phyloP scores from a whole-genome alignment of 2,888 invertebrate species.

The Conomelus anceps region DNA sequence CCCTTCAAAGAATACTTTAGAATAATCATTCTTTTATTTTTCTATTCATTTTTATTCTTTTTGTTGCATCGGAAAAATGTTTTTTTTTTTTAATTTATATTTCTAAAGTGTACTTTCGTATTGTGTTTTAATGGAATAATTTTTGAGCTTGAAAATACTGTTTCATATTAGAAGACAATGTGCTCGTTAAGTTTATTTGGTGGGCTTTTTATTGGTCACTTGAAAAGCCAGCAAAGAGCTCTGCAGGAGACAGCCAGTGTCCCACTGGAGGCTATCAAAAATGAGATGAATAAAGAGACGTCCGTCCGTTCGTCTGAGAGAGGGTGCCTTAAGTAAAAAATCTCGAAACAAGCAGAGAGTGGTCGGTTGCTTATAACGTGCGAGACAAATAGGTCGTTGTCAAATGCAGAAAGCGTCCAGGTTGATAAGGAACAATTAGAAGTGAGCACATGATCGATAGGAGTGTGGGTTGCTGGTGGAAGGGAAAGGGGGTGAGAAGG shows the following conservation, averaged over 20 bases:
- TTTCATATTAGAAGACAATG: background rate
- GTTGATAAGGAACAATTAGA: slow-evolving; percentile 14
- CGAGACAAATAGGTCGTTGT: slow-evolving; percentile 3
- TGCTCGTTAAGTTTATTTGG: background rate
- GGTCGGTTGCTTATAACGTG: background rate
- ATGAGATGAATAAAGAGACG: background rate
- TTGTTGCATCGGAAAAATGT: too few species aligned
- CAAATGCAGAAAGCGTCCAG: slow-evolving; percentile 15
- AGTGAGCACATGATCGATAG: background rate
- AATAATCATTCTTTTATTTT: too few species aligned
- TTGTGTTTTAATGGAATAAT: too few species aligned
- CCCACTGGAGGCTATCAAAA: background rate
- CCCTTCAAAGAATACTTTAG: too few species aligned
- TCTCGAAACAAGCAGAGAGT: background rate
- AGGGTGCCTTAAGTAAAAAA: background rate
- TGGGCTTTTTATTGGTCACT: background rate
- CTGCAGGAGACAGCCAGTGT: background rate
- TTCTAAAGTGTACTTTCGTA: too few species aligned
- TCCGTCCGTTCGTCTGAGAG: background rate
- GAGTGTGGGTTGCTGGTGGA: background rate
- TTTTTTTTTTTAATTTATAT: too few species aligned
- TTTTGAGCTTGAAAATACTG: too few species aligned
- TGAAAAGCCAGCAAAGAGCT: background rate
- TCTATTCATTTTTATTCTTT: too few species aligned
- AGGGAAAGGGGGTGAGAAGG: background rate